Evolutionary conservation across 2,797 vertebrate species (phyloP).

Genomic region (Arrhamphus sclerolepis): DNA sequence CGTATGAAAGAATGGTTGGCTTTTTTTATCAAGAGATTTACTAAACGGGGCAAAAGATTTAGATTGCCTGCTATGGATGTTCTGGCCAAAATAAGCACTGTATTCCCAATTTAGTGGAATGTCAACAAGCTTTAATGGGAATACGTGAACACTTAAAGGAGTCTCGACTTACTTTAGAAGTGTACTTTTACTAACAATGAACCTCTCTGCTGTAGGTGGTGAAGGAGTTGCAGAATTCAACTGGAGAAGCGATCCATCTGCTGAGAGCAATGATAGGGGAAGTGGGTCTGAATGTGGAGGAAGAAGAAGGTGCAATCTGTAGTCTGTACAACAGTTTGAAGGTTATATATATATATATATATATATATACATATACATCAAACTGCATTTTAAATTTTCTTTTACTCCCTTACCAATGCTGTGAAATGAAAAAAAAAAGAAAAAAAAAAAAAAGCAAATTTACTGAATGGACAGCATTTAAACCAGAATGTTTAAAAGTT

Average conservation of each 20-base stretch:
- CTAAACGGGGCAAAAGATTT: not conserved
- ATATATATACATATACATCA: too few relatives aligned
- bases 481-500: too few relatives aligned
- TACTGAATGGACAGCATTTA: too few relatives aligned
- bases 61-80: too few relatives aligned
- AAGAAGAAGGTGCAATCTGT: conserved; percentile 91
- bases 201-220: conserved; percentile 60
- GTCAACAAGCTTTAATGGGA: not conserved
- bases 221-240: conserved; percentile 83
- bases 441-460: too few relatives aligned
- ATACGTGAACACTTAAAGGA: not conserved
- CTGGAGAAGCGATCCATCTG: conserved; percentile 88
- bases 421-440: too few relatives aligned
- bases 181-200: not conserved
- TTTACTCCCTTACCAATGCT: not conserved
- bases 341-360: conserved; percentile 65
- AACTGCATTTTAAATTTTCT: too few relatives aligned
- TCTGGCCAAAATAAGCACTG: too few relatives aligned
- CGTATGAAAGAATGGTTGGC: too few relatives aligned
- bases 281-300: conserved; percentile 88
- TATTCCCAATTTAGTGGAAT: too few relatives aligned
- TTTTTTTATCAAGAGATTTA: too few relatives aligned
- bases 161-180: not conserved
- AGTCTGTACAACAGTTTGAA: conserved; percentile 87
- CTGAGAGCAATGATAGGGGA: conserved; percentile 94